Evolutionary conservation across 2,797 vertebrate species (phyloP).

Genomic region (Carapus acus): DNA sequence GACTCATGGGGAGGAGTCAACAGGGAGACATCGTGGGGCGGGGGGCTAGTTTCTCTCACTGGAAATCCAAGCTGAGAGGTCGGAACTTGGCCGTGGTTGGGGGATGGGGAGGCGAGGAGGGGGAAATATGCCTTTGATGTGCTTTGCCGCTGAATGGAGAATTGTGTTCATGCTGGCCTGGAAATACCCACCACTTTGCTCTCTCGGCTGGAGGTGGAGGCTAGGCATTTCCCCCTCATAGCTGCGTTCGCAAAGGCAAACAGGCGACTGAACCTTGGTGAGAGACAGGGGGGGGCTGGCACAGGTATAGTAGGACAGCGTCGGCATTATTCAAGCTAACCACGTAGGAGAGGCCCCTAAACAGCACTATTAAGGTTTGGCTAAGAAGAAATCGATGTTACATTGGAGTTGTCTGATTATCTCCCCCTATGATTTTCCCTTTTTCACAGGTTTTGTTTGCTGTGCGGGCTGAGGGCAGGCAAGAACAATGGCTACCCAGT

Average conservation of each 20-base stretch:
- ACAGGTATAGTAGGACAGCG: constrained; percentile 46
- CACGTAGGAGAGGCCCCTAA: constrained; percentile 20
- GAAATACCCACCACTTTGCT: constrained; percentile 72
- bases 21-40: constrained; percentile 63
- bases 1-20: constrained; percentile 57
- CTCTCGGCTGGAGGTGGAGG: constrained; percentile 63
- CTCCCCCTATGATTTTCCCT: constrained; percentile 17
- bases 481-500: constrained; percentile 79
- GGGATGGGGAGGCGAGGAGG: constrained; percentile 49
- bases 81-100: constrained; percentile 69
- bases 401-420: constrained; percentile 26
- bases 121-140: constrained; percentile 74
- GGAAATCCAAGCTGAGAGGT: constrained; percentile 71
- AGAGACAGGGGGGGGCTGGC: constrained; percentile 23
- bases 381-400: constrained; percentile 14
- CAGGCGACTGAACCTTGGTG: too few relatives aligned
- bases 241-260: constrained; percentile 41
- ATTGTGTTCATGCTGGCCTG: constrained; percentile 71
- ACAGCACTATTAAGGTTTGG: constrained; percentile 10
- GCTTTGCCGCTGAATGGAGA: constrained; percentile 68
- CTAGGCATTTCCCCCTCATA: constrained; percentile 59
- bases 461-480: constrained; percentile 72
- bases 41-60: constrained; percentile 62
- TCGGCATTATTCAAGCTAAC: constrained; percentile 12
- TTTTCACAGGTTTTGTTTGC: constrained; percentile 65